Percentiles rank a stretch among this genome's conserved stretches.
Evolutionary conservation across 1,140 invertebrate genomes (phyloP).

Genomic region (Lepidurus couesii): DNA sequence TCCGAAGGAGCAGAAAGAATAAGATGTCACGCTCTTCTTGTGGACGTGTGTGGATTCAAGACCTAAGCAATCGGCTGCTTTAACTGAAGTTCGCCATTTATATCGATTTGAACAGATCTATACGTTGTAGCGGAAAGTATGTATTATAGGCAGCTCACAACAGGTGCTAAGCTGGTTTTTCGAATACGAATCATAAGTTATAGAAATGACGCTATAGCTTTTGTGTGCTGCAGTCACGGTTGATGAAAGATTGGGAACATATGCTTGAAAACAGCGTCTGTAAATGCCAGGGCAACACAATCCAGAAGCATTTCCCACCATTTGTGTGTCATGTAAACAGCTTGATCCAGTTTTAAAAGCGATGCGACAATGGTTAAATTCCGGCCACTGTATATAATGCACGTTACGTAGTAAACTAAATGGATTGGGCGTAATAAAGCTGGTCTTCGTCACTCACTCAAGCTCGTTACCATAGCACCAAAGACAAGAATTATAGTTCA

Average conservation of each 20-base stretch:
- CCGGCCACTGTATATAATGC: background rate
- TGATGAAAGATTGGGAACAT: background rate
- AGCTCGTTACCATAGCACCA: background rate
- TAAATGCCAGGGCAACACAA: background rate
- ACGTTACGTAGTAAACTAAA: background rate
- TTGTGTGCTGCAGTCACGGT: background rate
- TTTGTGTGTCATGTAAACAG: conserved; percentile 6
- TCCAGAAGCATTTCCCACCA: conserved; percentile 12
- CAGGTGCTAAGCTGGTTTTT: background rate
- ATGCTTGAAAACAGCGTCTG: background rate
- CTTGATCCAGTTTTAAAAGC: background rate
- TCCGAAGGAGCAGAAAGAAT: too few relatives aligned
- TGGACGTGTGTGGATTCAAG: too few relatives aligned
- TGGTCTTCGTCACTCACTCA: conserved; percentile 4
- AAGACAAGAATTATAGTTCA: background rate
- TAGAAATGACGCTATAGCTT: background rate
- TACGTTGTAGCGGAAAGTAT: too few relatives aligned
- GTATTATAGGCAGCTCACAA: too few relatives aligned
- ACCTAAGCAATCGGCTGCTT: too few relatives aligned
- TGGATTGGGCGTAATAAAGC: background rate
- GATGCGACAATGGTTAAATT: background rate
- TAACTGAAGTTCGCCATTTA: too few relatives aligned
- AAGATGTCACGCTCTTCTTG: too few relatives aligned
- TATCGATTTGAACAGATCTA: too few relatives aligned
- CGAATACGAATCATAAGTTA: background rate